Percentiles rank a stretch among this genome's conserved stretches.
phyloP scores from a whole-genome alignment of 2,797 vertebrate species.

The Phalloptychus januarius region DNA sequence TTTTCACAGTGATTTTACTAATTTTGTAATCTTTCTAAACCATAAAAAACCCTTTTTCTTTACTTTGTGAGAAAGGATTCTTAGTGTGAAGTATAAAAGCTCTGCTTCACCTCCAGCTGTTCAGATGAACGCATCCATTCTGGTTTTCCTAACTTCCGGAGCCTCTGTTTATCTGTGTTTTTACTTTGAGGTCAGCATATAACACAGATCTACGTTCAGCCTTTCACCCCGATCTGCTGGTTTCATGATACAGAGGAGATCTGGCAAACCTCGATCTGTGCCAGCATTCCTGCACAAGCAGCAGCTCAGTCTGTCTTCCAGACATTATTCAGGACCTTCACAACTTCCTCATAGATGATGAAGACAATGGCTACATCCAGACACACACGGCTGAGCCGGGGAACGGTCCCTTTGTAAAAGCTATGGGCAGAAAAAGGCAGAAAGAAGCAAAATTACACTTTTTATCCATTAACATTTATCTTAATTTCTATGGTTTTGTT shows the following conservation, averaged over 20 bases:
- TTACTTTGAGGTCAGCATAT: conserved; percentile 24
- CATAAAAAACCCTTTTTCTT: conserved; percentile 11
- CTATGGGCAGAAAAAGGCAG: conserved; percentile 63
- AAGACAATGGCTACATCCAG: conserved; percentile 95
- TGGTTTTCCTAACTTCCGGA: conserved; percentile 4
- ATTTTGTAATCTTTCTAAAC: conserved; percentile 23
- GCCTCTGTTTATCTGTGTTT: neutral
- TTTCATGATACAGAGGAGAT: conserved; percentile 7
- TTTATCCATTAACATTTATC: neutral
- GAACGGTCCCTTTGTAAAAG: conserved; percentile 96
- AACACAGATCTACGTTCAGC: conserved; percentile 51
- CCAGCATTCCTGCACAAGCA: neutral
- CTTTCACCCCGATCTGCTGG: neutral
- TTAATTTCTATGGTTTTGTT: neutral
- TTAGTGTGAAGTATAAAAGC: conserved; percentile 3
- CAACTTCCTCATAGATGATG: conserved; percentile 95
- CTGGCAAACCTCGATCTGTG: conserved; percentile 35
- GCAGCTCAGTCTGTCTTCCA: conserved; percentile 87
- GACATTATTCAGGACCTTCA: conserved; percentile 90
- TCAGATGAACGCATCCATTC: conserved; percentile 8
- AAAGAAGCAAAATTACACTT: neutral
- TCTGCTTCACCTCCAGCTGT: conserved; percentile 2
- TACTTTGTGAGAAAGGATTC: conserved; percentile 6
- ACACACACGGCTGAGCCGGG: conserved; percentile 91
- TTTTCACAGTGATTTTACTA: conserved; percentile 19